phyloP scores from a whole-genome alignment of 2,888 invertebrate genomes.

The Meta bourneti region DNA sequence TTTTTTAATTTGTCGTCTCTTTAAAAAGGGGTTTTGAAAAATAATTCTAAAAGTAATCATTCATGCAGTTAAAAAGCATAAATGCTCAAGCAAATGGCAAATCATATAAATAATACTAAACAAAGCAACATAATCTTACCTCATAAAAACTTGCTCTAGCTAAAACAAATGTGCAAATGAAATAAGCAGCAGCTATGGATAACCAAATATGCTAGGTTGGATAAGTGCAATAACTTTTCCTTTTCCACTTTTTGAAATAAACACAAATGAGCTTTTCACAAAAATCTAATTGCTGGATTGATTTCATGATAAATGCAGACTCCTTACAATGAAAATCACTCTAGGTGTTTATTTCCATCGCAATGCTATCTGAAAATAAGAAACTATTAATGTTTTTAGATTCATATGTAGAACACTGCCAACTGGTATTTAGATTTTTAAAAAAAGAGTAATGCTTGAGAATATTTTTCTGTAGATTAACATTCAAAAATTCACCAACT shows the following conservation, averaged over 20 bases:
- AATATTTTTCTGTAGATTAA: no score
- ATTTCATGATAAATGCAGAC: background rate
- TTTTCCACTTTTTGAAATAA: background rate
- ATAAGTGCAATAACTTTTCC: background rate
- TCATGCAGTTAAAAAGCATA: background rate
- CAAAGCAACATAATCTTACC: slow-evolving; percentile 63
- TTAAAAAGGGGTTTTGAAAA: background rate
- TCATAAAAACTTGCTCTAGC: slow-evolving; percentile 3
- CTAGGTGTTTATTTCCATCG: background rate
- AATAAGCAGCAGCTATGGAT: slow-evolving; percentile 40
- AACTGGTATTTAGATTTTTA: no score
- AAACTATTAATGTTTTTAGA: background rate
- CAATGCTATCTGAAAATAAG: background rate
- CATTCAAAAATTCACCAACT: no score
- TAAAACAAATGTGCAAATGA: slow-evolving; percentile 64
- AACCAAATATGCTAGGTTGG: slow-evolving; percentile 16
- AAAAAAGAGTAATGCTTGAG: no score
- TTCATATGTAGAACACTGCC: no score
- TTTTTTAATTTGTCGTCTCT: background rate
- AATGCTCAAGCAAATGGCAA: slow-evolving; percentile 6
- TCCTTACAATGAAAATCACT: background rate
- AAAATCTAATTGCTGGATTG: background rate
- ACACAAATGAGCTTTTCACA: background rate
- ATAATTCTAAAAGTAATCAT: background rate
- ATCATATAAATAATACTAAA: slow-evolving; percentile 21